Percentiles rank a stretch among this genome's conserved stretches.
Evolutionary conservation across 2,888 invertebrate genomes (phyloP).

Genomic region (Agrotis ipsilon): DNA sequence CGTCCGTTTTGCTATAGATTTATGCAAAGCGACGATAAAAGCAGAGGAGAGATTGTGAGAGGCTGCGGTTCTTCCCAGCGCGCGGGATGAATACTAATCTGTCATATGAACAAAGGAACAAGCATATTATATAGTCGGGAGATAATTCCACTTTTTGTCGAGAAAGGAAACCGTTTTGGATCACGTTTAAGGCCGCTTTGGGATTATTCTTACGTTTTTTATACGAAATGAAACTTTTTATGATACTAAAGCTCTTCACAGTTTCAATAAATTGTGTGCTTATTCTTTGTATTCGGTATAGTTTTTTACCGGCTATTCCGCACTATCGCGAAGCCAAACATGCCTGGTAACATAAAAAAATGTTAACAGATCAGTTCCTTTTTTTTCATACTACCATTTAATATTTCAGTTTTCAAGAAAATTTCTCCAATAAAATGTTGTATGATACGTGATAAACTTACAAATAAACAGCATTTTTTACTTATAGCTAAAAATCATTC

Average conservation of each 20-base stretch:
- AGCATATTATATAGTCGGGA: constrained; percentile 2
- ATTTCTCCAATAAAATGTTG: too few species aligned
- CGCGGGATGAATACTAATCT: constrained; percentile 57
- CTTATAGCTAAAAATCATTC: too few species aligned
- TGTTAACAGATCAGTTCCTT: too few species aligned
- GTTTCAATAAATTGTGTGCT: too few species aligned
- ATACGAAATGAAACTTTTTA: not conserved
- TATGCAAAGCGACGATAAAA: constrained; percentile 46
- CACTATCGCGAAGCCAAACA: too few species aligned
- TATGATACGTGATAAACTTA: too few species aligned
- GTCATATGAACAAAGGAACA: constrained; percentile 31
- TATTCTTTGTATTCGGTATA: too few species aligned
- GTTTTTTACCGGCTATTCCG: too few species aligned
- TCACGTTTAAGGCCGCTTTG: constrained; percentile 9
- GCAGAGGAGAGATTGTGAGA: constrained; percentile 17
- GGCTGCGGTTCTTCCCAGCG: constrained; percentile 15
- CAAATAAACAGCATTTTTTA: too few species aligned
- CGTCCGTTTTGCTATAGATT: constrained; percentile 12
- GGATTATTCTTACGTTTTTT: not conserved
- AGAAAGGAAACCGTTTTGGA: constrained; percentile 14
- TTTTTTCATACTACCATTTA: too few species aligned
- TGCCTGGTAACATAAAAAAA: too few species aligned
- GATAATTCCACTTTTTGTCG: constrained; percentile 17
- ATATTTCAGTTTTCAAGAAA: too few species aligned
- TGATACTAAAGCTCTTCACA: not conserved